Base-by-base conservation (phyloP, 2,888 invertebrate species). In the Electrophaes corylata region DNA sequence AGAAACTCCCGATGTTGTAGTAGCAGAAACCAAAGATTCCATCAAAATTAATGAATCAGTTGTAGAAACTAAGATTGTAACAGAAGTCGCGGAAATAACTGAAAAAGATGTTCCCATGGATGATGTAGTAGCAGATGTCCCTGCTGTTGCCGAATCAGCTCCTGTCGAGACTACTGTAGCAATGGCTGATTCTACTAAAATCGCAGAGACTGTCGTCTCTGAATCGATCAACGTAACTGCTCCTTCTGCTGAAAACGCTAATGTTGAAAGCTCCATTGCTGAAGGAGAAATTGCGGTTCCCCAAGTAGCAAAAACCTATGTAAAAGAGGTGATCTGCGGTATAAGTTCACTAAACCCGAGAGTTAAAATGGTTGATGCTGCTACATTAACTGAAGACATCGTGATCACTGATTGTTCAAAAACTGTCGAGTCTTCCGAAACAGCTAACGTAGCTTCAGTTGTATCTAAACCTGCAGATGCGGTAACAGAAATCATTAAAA, bases 91-190 rank as follows among this genome's bases (percentile, higher is more conserved):
- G 12, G 16, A 35, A 16, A 31, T 44, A 31, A 11, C 23, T n/a
- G 47, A 40, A 10, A 57, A 60, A 39, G 60, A 60, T 56, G 51
- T 52, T 20, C 43, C 39, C n/a, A 60, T 60, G 60, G 51, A 41
- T 44, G 55, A 55, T 4, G 39, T 37, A 8, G 60, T 23, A 12
- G n/a, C 29, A 2, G 12, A 41, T 41, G 31, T 6, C 11, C 20
- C 41, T 5, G 8, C 20, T 37, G 44, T 29, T 3, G n/a, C 20
- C 10, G 26, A 31, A 20, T n/a, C 5, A 2, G 41, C 33, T 14
- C 19, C 40, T 40, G n/a, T n/a, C 6, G 54, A 47, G 16, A 49
- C 33, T 6, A 43, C 33, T 18, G 33, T 41, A 11, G 18, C 11
- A 31, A 50, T 31, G 20, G 12, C 33, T 19, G 50, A 44, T 39